Evolutionary conservation across 1,140 invertebrate species (phyloP).

Genomic region (Pemphigus obesinymphae): DNA sequence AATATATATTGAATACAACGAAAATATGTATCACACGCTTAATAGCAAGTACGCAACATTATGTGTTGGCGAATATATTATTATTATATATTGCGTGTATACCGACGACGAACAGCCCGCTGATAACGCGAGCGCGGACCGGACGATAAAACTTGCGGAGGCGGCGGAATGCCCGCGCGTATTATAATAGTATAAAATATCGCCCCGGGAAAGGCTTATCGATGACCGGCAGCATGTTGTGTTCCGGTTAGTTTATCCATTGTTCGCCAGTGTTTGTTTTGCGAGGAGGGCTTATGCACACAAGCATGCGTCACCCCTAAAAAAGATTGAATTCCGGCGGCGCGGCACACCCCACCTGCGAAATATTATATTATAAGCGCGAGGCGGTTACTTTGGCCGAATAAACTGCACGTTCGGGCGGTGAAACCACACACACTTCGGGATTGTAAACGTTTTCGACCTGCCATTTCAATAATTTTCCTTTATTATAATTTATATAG

Average conservation of each 20-base stretch:
- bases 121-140: background rate
- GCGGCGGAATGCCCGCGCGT: slow-evolving; percentile 1
- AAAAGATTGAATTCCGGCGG: slow-evolving; percentile 18
- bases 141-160: slow-evolving; percentile 10
- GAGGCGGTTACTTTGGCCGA: too few relatives aligned
- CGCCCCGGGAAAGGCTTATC: slow-evolving; percentile 24
- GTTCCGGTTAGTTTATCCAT: slow-evolving; percentile 34
- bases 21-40: too few relatives aligned
- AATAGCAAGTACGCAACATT: too few relatives aligned
- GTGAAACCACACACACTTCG: too few relatives aligned
- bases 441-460: too few relatives aligned
- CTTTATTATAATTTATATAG: too few relatives aligned
- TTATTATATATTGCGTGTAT: background rate
- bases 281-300: background rate
- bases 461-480: too few relatives aligned
- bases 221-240: slow-evolving; percentile 30
- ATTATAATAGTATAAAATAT: background rate
- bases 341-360: background rate
- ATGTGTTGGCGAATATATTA: background rate
- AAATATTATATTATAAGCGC: background rate
- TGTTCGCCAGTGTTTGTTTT: slow-evolving; percentile 35
- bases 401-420: too few relatives aligned
- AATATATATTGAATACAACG: too few relatives aligned
- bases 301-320: background rate
- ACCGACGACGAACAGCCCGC: background rate